Percentiles rank a stretch among this genome's conserved stretches.
phyloP scores from a whole-genome alignment of 2,797 vertebrate genomes.

The Sebastes miniatus region DNA sequence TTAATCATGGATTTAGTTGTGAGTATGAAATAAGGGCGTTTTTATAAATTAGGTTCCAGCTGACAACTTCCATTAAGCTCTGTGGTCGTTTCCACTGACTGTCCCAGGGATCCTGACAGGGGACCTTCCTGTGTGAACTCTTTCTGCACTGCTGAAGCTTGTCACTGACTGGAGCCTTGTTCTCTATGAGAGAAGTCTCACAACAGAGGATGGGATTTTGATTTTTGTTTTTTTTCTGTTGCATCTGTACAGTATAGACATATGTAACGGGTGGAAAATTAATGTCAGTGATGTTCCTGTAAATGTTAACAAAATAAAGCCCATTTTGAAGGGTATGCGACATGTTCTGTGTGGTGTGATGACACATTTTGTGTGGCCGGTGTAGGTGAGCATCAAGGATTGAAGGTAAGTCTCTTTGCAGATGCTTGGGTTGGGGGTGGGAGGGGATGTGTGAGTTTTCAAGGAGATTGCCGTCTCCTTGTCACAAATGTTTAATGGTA shows the following conservation, averaged over 20 bases:
- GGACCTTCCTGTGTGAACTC: constrained; percentile 54
- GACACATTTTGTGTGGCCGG: background rate
- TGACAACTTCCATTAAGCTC: constrained; percentile 42
- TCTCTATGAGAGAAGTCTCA: constrained; percentile 63
- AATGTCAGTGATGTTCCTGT: constrained; percentile 85
- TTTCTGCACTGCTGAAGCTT: constrained; percentile 73
- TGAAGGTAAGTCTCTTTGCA: background rate
- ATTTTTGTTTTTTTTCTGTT: constrained; percentile 53
- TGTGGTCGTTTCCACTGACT: constrained; percentile 51
- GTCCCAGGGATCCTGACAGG: constrained; percentile 54
- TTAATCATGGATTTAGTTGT: background rate
- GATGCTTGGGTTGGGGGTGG: background rate
- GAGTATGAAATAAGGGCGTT: constrained; percentile 28
- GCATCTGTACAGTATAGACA: constrained; percentile 80
- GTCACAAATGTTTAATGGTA: background rate
- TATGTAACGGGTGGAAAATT: constrained; percentile 78
- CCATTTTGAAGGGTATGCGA: constrained; percentile 74
- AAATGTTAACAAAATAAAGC: constrained; percentile 86
- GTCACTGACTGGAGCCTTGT: constrained; percentile 64
- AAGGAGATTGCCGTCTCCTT: background rate
- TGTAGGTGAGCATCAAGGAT: background rate
- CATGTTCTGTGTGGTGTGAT: constrained; percentile 7
- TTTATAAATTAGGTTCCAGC: constrained; percentile 44
- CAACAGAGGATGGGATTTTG: constrained; percentile 55
- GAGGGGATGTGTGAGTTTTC: background rate